Evolutionary conservation across 1,140 invertebrate genomes (phyloP).

Genomic region (Lepidostoma basale): DNA sequence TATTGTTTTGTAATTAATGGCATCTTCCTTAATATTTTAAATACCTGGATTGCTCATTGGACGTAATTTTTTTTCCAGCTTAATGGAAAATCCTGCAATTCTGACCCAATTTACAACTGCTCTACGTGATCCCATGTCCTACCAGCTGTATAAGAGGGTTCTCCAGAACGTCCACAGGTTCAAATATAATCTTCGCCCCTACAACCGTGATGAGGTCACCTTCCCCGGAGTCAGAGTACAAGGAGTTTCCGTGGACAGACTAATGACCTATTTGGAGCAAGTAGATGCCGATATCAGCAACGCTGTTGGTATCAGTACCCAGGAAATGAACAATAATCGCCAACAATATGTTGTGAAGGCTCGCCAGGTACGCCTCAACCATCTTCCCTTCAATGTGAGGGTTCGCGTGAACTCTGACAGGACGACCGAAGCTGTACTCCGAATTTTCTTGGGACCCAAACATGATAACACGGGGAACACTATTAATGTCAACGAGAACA

Average conservation of each 20-base stretch:
- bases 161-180: constrained; percentile 58
- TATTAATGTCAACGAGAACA: constrained; percentile 57
- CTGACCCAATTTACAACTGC: constrained; percentile 64
- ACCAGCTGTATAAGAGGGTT: constrained; percentile 65
- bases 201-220: constrained; percentile 65
- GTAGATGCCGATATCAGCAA: constrained; percentile 66
- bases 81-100: constrained; percentile 50
- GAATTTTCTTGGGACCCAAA: constrained; percentile 66
- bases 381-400: constrained; percentile 65
- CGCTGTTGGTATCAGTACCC: constrained; percentile 43
- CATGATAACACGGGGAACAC: constrained; percentile 62
- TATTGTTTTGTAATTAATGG: background rate
- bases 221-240: constrained; percentile 69
- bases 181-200: constrained; percentile 61
- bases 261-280: constrained; percentile 75
- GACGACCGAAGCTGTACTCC: constrained; percentile 60
- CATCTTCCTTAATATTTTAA: background rate
- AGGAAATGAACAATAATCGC: constrained; percentile 33
- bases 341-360: constrained; percentile 43
- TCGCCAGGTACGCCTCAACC: constrained; percentile 61
- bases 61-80: constrained; percentile 50
- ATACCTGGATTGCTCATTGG: background rate
- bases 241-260: constrained; percentile 65
- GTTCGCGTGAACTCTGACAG: constrained; percentile 65
- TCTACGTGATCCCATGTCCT: constrained; percentile 71